Evolutionary conservation across 2,888 invertebrate species (phyloP), one percentile per base, ranked within the genome.

Genomic region (Pyrochroa serraticornis): DNA sequence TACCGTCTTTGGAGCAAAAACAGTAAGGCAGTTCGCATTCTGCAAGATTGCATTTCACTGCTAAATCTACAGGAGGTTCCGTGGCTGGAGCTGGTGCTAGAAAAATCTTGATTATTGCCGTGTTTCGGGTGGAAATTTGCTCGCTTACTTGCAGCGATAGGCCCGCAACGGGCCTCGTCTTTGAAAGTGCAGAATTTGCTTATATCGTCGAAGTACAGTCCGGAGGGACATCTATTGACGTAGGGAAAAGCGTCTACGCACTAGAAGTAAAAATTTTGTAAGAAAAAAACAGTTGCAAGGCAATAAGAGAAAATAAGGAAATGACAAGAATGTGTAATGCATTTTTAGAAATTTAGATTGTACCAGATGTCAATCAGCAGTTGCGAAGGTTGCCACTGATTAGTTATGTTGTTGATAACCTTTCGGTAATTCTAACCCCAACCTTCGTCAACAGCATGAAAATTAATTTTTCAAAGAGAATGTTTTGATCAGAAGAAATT

Each of bases 1-100:
- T 95, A 34, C 95, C 95, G 79, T 95, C 95, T 75, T 91, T 90
- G 34, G 94, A 94, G 77, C 95, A 96, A 81, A 89, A 95, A 77
- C 95, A 96, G 73, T 93, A 93, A 0, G 95, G 95, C 69, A 96
- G 82, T 63, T 82, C 81, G 75, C 95, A 96, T 59, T 87, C 85
- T 0, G 85, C 80, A 0, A 84, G 80, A 70, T 95, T 89, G 76
- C 95, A 96, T 78, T 87, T 89, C 55, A 84, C 83, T 1, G 94
- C 93, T 70, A 91, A 81, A 77, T 94, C 93, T 47, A 85, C 80
- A 1, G 94, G 92, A 6, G 89, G 83, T 76, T 93, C 93, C 1
- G 94, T 94, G 46, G 87, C 82, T 0, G 93, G 92, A 1, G 92
- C 88, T 51, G 87, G 88, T 22, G 93, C 93, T 94, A 76, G 35